Evolutionary conservation across 2,888 invertebrate genomes (phyloP), one percentile per base, ranked within the genome.

Genomic region (Nephrotoma flavescens): DNA sequence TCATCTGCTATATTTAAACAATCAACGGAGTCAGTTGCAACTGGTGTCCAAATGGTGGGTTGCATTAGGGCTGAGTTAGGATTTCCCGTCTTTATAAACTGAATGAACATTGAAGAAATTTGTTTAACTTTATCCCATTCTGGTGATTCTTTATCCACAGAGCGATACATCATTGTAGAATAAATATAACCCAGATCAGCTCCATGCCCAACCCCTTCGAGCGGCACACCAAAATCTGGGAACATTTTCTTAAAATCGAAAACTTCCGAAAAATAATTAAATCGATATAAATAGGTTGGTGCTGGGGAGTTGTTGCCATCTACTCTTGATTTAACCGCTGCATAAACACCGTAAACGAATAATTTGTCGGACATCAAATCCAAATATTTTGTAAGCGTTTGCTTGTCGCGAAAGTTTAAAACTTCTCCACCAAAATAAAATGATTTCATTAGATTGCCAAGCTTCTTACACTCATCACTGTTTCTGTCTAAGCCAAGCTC

Each of bases 111-210:
- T 31, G 91, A 89, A 11, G 92, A 91, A 89, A 94, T 90, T 42
- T 52, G 52, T 4, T 15, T 4, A 52, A 52, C 5, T 52, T 52
- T 52, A 6, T 15, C 15, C 9, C 12, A 47, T n/a, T 47, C 47
- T 0, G 47, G 12, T 2, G 47, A 47, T 12, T 47, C 12, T 9
- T 88, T 86, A 2, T 87, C 6, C 1, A 88, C 42, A 0, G 86
- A 71, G n/a, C 12, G 87, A 4, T 52, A 87, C 31, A 86, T 42
- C 0, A 31, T 7, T 2, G 52, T 41, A 41, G 92, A 93, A 42
- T 94, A 92, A 1, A 95, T 87, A 88, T 94, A 94, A 11, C 93
- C 93, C 0, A 93, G 90, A 0, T 95, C 95, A 88, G 95, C 95
- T 0, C 92, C 93, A 89, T 95, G 95, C 45, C 93, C 92, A 0